Evolutionary conservation across 2,113 vertebrate species (phyloP).

Genomic region (Phoenicopterus ruber): DNA sequence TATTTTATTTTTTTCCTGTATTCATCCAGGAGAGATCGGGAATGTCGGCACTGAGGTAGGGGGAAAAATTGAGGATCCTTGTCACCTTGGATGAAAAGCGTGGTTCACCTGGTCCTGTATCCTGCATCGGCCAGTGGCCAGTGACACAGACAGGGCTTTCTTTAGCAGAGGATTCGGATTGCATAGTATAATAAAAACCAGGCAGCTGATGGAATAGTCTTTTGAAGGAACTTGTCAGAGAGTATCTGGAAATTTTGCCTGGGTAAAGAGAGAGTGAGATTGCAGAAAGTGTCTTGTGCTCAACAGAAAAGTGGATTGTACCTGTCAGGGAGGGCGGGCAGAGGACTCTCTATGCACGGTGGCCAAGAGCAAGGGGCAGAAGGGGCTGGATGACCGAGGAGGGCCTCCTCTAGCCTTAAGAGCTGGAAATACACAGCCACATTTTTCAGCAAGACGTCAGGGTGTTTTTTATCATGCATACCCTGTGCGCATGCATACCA

Average conservation of each 20-base stretch:
- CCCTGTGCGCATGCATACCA: not conserved
- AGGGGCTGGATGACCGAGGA: not conserved
- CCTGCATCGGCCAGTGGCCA: not conserved
- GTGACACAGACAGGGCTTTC: not conserved
- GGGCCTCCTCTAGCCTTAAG: not conserved
- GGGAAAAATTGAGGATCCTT: not conserved
- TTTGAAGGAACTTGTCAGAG: slow-evolving; percentile 18
- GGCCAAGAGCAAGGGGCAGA: not conserved
- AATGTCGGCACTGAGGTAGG: not conserved
- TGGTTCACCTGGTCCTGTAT: not conserved
- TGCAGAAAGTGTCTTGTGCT: not conserved
- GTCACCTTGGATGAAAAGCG: not conserved
- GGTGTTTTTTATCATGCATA: slow-evolving; percentile 12
- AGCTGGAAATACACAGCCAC: not conserved
- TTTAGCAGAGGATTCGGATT: slow-evolving; percentile 6
- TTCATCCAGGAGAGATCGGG: not conserved
- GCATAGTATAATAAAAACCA: not conserved
- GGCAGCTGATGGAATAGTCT: not conserved
- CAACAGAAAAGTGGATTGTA: not conserved
- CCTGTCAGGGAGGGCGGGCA: not conserved
- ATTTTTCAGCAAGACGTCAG: not conserved
- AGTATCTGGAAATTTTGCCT: slow-evolving; percentile 22
- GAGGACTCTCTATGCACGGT: not conserved
- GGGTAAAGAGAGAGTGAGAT: not conserved
- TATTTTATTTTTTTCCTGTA: not conserved